Base-by-base conservation (phyloP, 1,140 invertebrate genomes). In the Drosophila nigromelanica region DNA sequence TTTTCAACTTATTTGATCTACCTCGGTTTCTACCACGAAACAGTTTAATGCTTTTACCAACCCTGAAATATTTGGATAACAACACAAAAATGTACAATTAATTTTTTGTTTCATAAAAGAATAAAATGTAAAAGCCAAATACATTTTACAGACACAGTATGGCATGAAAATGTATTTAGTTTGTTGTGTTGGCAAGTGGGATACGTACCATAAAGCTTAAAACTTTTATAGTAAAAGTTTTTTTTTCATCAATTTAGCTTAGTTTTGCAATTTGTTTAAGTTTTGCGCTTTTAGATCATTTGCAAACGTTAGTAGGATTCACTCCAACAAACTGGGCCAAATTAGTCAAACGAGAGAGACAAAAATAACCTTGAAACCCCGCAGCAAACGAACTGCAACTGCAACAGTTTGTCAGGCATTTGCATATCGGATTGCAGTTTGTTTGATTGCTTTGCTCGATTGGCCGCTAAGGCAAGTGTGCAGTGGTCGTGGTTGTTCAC, bases 391-490 rank as follows among this genome's bases (percentile, higher is more conserved):
- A 45, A 39, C 35, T 27, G 47, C 18, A 40, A 69, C 45, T 55
- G 76, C 68, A 87, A 75, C 82, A 87, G 67, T 86, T 86, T 87
- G 71, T 50, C 47, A 52, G 66, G 47, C 73, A 89, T 89, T 89
- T 89, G 83, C 79, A 83, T 89, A 87, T 83, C 79, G 64, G 67
- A 79, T 87, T 67, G 66, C 83, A 76, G 56, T 48, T 62, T 64
- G 72, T 67, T 74, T 80, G 80, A 76, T 78, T 86, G 73, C 68
- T 56, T 69, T 47, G 67, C 67, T 62, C 60, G 60, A 64, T 63
- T 64, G 68, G 33, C 15, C 55, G 69, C 67, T 67, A 67, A 48
- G 64, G 55, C 45, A 56, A 54, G 18, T 6, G 33, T 67, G 43
- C 55, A 33, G 27, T 43, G 50, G 39, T 50, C 0, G 47, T 33